Conservation (phyloP, 2,888 invertebrate species). For the Formica aserva region DNA sequence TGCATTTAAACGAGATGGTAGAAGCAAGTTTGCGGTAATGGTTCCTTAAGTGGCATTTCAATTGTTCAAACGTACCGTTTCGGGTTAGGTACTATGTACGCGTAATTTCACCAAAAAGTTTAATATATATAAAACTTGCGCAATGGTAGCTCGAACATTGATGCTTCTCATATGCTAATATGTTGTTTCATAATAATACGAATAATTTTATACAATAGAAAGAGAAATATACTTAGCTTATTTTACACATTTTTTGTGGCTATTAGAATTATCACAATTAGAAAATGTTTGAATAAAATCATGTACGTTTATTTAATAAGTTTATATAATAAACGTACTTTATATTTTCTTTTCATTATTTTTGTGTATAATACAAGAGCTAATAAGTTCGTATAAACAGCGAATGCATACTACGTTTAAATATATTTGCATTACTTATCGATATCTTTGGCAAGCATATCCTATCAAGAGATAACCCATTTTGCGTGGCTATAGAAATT, state of each 20-base stretch:
- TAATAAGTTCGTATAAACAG: neutral
- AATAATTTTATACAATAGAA: neutral
- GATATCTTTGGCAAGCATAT: conserved; percentile 42
- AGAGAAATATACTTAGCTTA: neutral
- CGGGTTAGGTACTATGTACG: neutral
- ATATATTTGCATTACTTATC: conserved; percentile 31
- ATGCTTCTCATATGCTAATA: conserved; percentile 19
- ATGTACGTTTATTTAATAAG: neutral
- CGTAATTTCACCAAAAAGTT: conserved; percentile 42
- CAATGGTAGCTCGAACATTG: neutral
- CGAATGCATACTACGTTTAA: neutral
- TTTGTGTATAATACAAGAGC: neutral
- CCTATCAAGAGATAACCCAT: conserved; percentile 46
- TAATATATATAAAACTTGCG: neutral
- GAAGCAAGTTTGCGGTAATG: conserved; percentile 45
- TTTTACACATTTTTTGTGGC: neutral
- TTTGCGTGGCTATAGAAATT: conserved; percentile 43
- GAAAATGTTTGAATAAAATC: neutral
- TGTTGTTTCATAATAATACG: neutral
- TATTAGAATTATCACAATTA: neutral
- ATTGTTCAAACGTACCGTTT: conserved; percentile 35
- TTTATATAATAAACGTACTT: neutral
- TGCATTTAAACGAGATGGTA: conserved; percentile 32
- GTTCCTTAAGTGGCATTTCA: conserved; percentile 44
- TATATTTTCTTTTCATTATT: neutral